Percentiles rank a stretch among this genome's conserved stretches.
phyloP scores from a whole-genome alignment of 2,888 invertebrate genomes.

The Himalopsyche tibetana region DNA sequence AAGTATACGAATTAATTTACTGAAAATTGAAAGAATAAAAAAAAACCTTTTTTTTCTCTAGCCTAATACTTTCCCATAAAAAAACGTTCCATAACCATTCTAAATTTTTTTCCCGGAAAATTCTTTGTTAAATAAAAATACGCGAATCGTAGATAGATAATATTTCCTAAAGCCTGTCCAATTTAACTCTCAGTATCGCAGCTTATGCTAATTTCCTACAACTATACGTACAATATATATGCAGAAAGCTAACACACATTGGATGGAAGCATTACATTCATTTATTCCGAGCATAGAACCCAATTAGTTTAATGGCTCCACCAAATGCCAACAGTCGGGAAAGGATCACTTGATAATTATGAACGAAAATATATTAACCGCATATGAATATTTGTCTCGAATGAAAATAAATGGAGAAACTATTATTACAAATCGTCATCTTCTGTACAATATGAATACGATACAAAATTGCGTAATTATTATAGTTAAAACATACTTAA shows the following conservation, averaged over 20 bases:
- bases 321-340: not conserved
- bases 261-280: not conserved
- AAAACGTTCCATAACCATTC: not conserved
- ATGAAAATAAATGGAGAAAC: too few relatives aligned
- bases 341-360: not conserved
- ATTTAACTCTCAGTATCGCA: not conserved
- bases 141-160: not conserved
- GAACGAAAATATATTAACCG: too few relatives aligned
- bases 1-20: too few relatives aligned
- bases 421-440: too few relatives aligned
- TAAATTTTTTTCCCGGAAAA: not conserved
- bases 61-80: not conserved
- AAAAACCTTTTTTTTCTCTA: too few relatives aligned
- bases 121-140: not conserved
- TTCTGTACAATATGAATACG: too few relatives aligned
- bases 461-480: too few relatives aligned
- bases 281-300: not conserved
- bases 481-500: too few relatives aligned
- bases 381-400: too few relatives aligned
- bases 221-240: not conserved
- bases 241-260: not conserved
- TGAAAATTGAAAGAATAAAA: too few relatives aligned
- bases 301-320: slow-evolving; percentile 1
- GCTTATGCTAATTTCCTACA: not conserved
- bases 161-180: not conserved